Percentiles rank a stretch among this genome's conserved stretches.
phyloP scores from a whole-genome alignment of 2,113 vertebrate genomes.

The Corynorhinus townsendii region DNA sequence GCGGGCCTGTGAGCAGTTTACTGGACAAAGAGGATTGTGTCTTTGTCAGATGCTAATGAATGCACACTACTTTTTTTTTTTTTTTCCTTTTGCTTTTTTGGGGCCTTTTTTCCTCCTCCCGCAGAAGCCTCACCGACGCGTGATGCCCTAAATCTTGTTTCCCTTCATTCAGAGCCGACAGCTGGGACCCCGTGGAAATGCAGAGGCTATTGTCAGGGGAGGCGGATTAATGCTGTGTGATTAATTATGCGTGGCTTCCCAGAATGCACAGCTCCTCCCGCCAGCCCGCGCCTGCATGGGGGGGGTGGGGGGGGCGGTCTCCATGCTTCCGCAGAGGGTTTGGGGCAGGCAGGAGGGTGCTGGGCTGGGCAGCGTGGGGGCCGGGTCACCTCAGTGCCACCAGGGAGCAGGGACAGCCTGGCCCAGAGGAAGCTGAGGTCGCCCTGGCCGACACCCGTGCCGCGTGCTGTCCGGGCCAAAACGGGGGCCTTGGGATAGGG shows the following conservation, averaged over 20 bases:
- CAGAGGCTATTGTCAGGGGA: conserved; percentile 90
- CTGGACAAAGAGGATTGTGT: conserved; percentile 81
- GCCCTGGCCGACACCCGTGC: fast-evolving
- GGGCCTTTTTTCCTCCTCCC: conserved; percentile 59
- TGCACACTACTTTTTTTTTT: conserved; percentile 83
- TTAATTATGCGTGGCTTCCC: conserved; percentile 98
- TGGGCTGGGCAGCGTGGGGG: conserved; percentile 75
- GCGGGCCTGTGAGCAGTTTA: conserved; percentile 82
- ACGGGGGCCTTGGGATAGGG: background rate
- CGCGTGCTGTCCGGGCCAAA: fast-evolving
- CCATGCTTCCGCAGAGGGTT: conserved; percentile 83
- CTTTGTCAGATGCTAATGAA: conserved; percentile 88
- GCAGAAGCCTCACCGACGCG: conserved; percentile 88
- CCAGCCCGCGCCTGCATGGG: background rate
- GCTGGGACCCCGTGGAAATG: conserved; percentile 96
- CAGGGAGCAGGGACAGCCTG: background rate
- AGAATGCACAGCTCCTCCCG: conserved; percentile 84
- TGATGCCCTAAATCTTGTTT: conserved; percentile 95
- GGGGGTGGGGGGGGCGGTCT: background rate
- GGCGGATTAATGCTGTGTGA: conserved; percentile 98
- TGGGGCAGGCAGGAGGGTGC: conserved; percentile 79
- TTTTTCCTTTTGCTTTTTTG: conserved; percentile 67
- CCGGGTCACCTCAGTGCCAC: conserved; percentile 19
- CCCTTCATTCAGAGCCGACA: conserved; percentile 96
- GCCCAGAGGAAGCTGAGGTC: background rate